Evolutionary conservation across 2,888 invertebrate genomes (phyloP), one percentile per base, ranked within the genome.

Genomic region (Cylloceria caligata): DNA sequence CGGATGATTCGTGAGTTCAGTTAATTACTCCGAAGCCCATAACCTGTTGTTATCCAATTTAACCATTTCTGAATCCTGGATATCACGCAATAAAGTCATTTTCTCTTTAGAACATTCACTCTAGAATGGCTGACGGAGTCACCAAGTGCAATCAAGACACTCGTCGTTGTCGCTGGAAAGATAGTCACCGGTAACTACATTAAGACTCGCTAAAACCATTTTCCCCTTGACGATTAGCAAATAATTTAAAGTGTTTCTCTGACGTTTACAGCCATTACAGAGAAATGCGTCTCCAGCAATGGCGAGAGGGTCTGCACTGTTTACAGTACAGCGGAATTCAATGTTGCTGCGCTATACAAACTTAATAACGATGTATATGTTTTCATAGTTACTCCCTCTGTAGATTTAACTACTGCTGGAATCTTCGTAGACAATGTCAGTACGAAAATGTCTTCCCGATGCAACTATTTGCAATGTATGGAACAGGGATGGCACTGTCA

Each of bases 81-180:
- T 34, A 16, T 30, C 57, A 30, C 6, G n/a, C 6, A 6, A 27
- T n/a, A 27, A 30, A 55, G 13, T 16, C 1, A 52, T 81, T 42
- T 42, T 84, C 16, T 34, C 34, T 87, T 42, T 67, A 92, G 92
- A 19, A 78, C 87, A 57, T 89, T 91, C 55, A 83, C 77, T 24
- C 60, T 90, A 27, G 86, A 87, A 45, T 92, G 92, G 92, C 13
- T 84, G 1, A 84, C 87, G 39, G 82, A 88, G 60, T 85, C 86
- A 72, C 91, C 91, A 45, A 67, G 60, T 9, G 49, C 34, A 42
- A 87, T 92, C 5, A 81, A 89, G 21, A 91, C 87, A 27, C 84
- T 92, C 2, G 78, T 91, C 30, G 16, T 92, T 30, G 79, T 91
- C 2, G 91, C 91, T 83, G 89, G 91, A 0, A 87, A 89, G 64